Evolutionary conservation across 2,797 vertebrate species (phyloP).

Genomic region (Denticeps clupeoides): DNA sequence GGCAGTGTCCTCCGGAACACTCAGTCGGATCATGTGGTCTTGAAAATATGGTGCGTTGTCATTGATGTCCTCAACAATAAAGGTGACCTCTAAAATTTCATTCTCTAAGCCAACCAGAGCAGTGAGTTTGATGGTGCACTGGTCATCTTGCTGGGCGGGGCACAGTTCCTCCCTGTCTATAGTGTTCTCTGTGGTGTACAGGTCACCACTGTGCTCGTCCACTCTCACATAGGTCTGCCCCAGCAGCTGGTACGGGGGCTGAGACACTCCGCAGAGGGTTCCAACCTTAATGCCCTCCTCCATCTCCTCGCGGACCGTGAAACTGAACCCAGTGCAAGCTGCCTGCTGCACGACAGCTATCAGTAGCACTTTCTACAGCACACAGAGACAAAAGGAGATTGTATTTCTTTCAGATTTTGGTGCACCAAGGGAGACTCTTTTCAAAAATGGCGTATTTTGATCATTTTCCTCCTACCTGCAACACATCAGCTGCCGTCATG

Average conservation of each 20-base stretch:
- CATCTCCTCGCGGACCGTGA: conserved; percentile 51
- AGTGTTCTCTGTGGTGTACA: conserved; percentile 51
- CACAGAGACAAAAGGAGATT: conserved; percentile 20
- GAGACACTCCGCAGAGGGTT: conserved; percentile 42
- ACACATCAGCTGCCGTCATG: too few species aligned
- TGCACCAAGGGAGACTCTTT: too few species aligned
- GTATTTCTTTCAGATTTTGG: not conserved
- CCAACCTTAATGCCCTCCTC: conserved; percentile 45
- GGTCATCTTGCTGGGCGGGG: conserved; percentile 37
- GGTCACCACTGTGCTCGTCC: conserved; percentile 43
- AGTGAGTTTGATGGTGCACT: conserved; percentile 49
- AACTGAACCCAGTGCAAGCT: conserved; percentile 33
- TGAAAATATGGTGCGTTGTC: conserved; percentile 62
- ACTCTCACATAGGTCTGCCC: conserved; percentile 45
- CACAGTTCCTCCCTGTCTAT: conserved; percentile 60
- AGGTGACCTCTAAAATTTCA: conserved; percentile 51
- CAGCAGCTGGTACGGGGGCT: conserved; percentile 53
- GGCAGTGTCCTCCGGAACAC: conserved; percentile 49
- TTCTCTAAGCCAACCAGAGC: conserved; percentile 46
- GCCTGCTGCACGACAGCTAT: conserved; percentile 43
- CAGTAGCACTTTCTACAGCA: conserved; percentile 48
- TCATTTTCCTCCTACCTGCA: too few species aligned
- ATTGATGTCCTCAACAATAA: conserved; percentile 63
- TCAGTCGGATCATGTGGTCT: conserved; percentile 46
- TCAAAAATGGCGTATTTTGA: too few species aligned